These are phyloP conservation scores for Hyperoplus lanceolatus DNA, from an alignment of 2,797 vertebrate species.

Conservation along the genomic window DNA sequence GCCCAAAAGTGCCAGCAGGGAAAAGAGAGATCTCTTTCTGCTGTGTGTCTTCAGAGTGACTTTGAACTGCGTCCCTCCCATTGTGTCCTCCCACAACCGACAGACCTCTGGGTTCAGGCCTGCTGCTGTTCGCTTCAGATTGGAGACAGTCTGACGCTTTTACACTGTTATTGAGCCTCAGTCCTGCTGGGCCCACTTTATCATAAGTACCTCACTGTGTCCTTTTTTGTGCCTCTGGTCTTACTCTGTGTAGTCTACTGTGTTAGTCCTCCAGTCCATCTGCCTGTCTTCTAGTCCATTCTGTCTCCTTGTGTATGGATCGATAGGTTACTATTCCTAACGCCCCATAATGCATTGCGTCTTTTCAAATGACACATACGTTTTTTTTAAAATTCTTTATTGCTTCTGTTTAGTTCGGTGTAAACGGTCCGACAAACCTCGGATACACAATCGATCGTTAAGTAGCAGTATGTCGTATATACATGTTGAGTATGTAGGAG, in stretches of 20 bases:
- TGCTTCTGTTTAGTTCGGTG: too few species aligned
- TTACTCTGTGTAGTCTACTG: neutral
- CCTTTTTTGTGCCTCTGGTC: constrained; percentile 22
- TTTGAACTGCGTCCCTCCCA: constrained; percentile 43
- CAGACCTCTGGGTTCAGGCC: constrained; percentile 54
- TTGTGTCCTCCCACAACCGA: constrained; percentile 38
- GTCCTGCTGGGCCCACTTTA: constrained; percentile 44
- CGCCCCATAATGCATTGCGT: too few species aligned
- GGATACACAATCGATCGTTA: too few species aligned
- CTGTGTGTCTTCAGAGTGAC: constrained; percentile 21
- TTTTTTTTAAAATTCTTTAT: too few species aligned
- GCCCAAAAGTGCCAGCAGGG: too few species aligned
- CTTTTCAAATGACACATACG: too few species aligned
- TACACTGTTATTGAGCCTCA: constrained; percentile 20
- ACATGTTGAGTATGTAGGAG: too few species aligned
- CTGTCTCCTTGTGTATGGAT: neutral
- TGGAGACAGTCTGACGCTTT: constrained; percentile 37
- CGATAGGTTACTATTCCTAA: too few species aligned
- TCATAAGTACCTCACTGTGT: constrained; percentile 39
- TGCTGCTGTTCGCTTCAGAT: constrained; percentile 46
- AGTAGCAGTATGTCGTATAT: too few species aligned
- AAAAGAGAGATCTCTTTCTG: neutral
- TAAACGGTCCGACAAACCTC: too few species aligned
- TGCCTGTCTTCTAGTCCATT: constrained; percentile 22
- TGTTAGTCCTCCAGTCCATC: constrained; percentile 6